Percentiles rank a stretch among this genome's conserved stretches.
Conservation (phyloP, 2,113 vertebrate genomes). For the Pipra filicauda region DNA sequence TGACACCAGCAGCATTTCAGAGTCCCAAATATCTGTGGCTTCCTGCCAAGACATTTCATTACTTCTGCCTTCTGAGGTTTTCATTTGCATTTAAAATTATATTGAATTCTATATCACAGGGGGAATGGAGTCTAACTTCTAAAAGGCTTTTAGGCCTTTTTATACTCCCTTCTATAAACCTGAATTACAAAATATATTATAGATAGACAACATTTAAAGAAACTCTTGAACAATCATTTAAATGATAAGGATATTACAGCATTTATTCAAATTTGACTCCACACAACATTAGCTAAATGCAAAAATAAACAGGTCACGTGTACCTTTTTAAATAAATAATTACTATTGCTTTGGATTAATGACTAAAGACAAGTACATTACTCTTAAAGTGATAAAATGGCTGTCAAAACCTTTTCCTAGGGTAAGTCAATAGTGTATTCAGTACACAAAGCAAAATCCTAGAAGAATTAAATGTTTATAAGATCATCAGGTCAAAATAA, state of each 20-base stretch:
- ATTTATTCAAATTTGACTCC: neutral
- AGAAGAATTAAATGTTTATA: neutral
- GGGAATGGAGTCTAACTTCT: neutral
- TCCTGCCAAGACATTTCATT: neutral
- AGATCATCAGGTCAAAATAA: neutral
- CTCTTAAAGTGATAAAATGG: neutral
- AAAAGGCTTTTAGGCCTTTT: neutral
- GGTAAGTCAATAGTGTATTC: neutral
- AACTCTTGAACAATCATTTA: neutral
- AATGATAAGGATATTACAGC: neutral
- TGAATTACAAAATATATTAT: neutral
- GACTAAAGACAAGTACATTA: neutral
- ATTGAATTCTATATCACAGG: neutral
- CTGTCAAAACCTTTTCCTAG: neutral
- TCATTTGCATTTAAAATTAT: neutral
- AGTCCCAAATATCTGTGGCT: neutral
- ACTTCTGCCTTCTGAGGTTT: neutral
- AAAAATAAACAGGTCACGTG: neutral
- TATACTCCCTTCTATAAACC: neutral
- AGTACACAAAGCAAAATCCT: neutral
- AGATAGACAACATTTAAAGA: neutral
- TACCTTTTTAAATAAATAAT: neutral
- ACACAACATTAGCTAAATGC: neutral
- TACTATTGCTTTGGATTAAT: neutral
- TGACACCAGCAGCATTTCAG: neutral